Evolutionary conservation across 2,113 vertebrate species (phyloP).

Genomic region (Callaeas wilsoni): DNA sequence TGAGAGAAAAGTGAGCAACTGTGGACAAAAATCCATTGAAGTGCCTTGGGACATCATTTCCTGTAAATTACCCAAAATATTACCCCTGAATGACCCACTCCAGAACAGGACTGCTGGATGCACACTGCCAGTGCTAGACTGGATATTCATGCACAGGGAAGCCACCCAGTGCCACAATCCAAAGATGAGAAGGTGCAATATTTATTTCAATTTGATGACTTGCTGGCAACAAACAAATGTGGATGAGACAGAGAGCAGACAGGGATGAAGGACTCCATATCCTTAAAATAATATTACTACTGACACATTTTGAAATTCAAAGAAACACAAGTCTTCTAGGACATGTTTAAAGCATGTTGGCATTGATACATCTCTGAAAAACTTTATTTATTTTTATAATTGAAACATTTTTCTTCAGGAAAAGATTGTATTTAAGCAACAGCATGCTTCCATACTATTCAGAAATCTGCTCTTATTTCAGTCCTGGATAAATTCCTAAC

Average conservation of each 20-base stretch:
- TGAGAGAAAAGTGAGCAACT: background rate
- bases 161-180: background rate
- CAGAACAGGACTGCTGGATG: background rate
- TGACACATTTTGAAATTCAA: background rate
- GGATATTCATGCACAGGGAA: background rate
- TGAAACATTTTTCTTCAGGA: background rate
- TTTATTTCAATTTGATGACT: background rate
- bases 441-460: background rate
- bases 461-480: background rate
- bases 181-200: background rate
- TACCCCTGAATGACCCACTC: background rate
- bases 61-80: background rate
- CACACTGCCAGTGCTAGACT: background rate
- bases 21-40: background rate
- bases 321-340: background rate
- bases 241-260: background rate
- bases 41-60: rapidly evolving
- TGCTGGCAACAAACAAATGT: background rate
- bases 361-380: background rate
- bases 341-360: background rate
- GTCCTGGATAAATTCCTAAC: background rate
- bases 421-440: background rate
- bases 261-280: background rate
- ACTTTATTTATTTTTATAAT: background rate
- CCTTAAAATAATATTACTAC: background rate